Conservation (phyloP, 2,797 vertebrate genomes). For the Psittacula derbiana region DNA sequence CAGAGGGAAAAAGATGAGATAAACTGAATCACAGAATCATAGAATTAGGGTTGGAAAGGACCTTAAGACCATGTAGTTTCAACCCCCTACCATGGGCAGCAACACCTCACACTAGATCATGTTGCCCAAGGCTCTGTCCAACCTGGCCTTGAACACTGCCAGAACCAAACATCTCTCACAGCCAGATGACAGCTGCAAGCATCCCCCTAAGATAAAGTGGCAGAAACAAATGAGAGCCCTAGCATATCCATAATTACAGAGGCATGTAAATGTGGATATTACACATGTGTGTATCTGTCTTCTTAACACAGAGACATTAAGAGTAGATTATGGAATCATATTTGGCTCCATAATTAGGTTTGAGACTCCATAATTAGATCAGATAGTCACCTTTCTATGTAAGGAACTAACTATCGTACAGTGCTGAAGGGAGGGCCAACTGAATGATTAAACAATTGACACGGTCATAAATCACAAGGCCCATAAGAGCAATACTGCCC, state of each 20-base stretch:
- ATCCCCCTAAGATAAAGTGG: not conserved
- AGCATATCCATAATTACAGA: not conserved
- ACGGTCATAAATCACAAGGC: constrained; percentile 19
- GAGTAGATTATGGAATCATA: constrained; percentile 54
- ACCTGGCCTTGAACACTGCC: not conserved
- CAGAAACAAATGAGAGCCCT: not conserved
- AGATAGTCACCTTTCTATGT: constrained; percentile 49
- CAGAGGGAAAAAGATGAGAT: not conserved
- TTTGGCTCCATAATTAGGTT: constrained; percentile 58
- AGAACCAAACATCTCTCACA: not conserved
- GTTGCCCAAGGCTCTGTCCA: not conserved
- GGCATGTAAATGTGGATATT: not conserved
- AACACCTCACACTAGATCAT: not conserved
- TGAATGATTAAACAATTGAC: constrained; percentile 54
- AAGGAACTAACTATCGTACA: constrained; percentile 22
- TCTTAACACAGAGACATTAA: constrained; percentile 2
- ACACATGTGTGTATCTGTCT: not conserved
- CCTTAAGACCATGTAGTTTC: not conserved
- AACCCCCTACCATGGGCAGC: not conserved
- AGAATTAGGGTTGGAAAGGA: not conserved
- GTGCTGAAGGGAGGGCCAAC: not conserved
- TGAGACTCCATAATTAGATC: constrained; percentile 59
- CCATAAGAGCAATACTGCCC: constrained; percentile 24
- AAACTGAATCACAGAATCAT: not conserved
- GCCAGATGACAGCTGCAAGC: not conserved